Base-by-base conservation (phyloP, 2,797 vertebrate species). In the Oreortyx pictus region DNA sequence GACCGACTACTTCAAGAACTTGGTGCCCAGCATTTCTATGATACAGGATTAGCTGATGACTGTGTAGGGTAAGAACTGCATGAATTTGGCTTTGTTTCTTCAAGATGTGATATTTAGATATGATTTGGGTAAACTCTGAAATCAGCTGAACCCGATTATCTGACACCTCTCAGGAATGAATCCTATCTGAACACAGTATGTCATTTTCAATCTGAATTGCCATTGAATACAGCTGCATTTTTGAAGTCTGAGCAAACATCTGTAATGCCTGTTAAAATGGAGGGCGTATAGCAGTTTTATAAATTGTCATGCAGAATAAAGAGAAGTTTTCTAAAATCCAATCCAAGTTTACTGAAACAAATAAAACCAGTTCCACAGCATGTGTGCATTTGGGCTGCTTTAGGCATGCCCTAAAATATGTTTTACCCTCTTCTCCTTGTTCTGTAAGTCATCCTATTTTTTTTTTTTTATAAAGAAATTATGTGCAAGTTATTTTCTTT, bases 31-130 rank as follows among this genome's bases (percentile, higher is more conserved):
- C 98, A 92, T 73, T 99, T 99, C 96, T 99, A 98, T 71, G 96
- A 97, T 20, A 98, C 99, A 1, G 99, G 99, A 81, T 98, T 98
- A 80, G 99, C 99, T 57, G 99, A 99, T 96, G 99, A 99, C 74
- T 98, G 98, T 73, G 97, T 99, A 72, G 99, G 99, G 99, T 99
- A 98, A 97, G 98, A 68, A 10, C 35, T 44, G 2, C 5, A 33
- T 22, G 11, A 47, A 6, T 90, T 62, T 74, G 8, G 13, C 35
- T 80, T 87, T 62, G n/a, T 84, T 91, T 88, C 43, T 68, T 86
- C n/a, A 33, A 4, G 33, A 5, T 43, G 11, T 27, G n/a, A 1
- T 62, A 70, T 57, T 86, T 86, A n/a, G 7, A 1, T 56, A 19
- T 62, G 43, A n/a, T 35, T 89, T 80, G n/a, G 17, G 14, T 47